These are phyloP conservation scores for Muntiacus muntjak DNA, from an alignment of 2,113 vertebrate species.

Conservation along the genomic window DNA sequence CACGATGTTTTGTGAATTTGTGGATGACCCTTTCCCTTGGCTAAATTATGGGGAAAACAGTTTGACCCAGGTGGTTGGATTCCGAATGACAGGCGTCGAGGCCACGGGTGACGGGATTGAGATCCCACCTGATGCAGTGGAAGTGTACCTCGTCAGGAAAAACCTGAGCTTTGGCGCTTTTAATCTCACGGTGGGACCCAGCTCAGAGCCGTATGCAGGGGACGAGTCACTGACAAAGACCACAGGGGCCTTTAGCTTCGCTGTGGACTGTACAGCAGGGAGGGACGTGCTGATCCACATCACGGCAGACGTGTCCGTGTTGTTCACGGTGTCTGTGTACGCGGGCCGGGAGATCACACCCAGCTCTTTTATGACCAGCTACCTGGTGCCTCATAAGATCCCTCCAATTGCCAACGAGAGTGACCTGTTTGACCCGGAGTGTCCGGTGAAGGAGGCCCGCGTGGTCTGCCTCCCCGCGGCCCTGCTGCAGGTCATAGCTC, in stretches of 20 bases:
- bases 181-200: conserved; percentile 56
- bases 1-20: conserved; percentile 75
- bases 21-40: conserved; percentile 79
- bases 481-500: conserved; percentile 49
- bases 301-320: conserved; percentile 57
- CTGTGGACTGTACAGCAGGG: conserved; percentile 28
- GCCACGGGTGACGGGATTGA: neutral
- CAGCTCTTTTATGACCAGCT: conserved; percentile 9
- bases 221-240: neutral
- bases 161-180: conserved; percentile 4
- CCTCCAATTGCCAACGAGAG: conserved; percentile 27
- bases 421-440: neutral
- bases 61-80: conserved; percentile 54
- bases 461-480: conserved; percentile 74
- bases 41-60: conserved; percentile 15
- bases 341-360: neutral
- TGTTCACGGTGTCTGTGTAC: conserved; percentile 71
- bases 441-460: conserved; percentile 53
- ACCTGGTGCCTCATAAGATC: conserved; percentile 55
- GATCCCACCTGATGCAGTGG: conserved; percentile 46
- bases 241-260: conserved; percentile 69
- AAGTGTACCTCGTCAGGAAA: conserved; percentile 73
- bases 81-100: conserved; percentile 62
- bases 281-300: conserved; percentile 77
- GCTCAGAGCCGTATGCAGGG: accelerated